These are phyloP conservation scores for Drepana arcuata DNA, from an alignment of 1,140 invertebrate genomes.

Conservation along the genomic window DNA sequence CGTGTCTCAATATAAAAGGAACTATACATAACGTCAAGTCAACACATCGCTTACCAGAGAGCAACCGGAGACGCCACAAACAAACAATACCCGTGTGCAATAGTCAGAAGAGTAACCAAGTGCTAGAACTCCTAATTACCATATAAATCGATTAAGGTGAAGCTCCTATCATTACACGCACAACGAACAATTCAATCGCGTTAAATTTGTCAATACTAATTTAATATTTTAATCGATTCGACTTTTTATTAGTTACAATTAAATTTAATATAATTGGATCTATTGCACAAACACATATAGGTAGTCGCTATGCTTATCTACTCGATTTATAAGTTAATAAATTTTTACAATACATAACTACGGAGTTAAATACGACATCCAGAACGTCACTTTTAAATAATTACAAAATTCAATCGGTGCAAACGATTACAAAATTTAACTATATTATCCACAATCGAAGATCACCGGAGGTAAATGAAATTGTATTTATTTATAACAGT, in stretches of 20 bases:
- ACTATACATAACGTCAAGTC: slow-evolving; percentile 24
- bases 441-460: slow-evolving; percentile 38
- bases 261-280: slow-evolving; percentile 34
- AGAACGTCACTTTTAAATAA: slow-evolving; percentile 64
- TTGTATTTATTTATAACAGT: slow-evolving; percentile 45
- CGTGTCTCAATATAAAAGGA: slow-evolving; percentile 25
- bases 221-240: slow-evolving; percentile 13
- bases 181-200: slow-evolving; percentile 42
- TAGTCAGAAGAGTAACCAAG: slow-evolving; percentile 48
- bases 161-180: slow-evolving; percentile 54
- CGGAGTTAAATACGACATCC: slow-evolving; percentile 65
- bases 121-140: slow-evolving; percentile 57
- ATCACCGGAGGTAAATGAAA: slow-evolving; percentile 45
- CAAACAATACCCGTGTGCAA: slow-evolving; percentile 47
- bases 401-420: slow-evolving; percentile 65
- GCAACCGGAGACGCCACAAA: slow-evolving; percentile 45
- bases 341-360: slow-evolving; percentile 59
- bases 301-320: slow-evolving; percentile 48
- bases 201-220: slow-evolving; percentile 35
- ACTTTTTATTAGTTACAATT: slow-evolving; percentile 24
- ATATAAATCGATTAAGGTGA: slow-evolving; percentile 58
- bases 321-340: slow-evolving; percentile 54
- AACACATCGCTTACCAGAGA: slow-evolving; percentile 46
- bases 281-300: slow-evolving; percentile 66
- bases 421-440: slow-evolving; percentile 61